These are phyloP conservation scores for Pangasius macronema DNA, from an alignment of 2,797 vertebrate genomes.

Conservation along the genomic window DNA sequence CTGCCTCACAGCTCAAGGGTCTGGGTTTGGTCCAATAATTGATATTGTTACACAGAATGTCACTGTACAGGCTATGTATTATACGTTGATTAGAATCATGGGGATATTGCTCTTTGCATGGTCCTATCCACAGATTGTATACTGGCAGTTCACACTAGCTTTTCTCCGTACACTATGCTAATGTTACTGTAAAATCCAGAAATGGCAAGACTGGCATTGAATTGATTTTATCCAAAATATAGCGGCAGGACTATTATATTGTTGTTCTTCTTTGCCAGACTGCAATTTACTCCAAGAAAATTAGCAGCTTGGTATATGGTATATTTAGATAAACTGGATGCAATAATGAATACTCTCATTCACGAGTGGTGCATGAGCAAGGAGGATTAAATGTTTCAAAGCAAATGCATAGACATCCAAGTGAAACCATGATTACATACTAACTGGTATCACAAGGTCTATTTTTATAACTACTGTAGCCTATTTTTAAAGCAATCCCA, in stretches of 20 bases:
- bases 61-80: neutral
- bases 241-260: neutral
- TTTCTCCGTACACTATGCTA: neutral
- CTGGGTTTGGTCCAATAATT: neutral
- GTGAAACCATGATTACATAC: slow-evolving; percentile 16
- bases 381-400: slow-evolving; percentile 2
- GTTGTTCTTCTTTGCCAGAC: neutral
- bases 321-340: neutral
- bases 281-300: slow-evolving; percentile 10
- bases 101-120: neutral
- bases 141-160: neutral
- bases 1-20: neutral
- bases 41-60: neutral
- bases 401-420: neutral
- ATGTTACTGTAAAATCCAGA: neutral
- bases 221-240: neutral
- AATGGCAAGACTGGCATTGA: no score
- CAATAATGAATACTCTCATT: neutral
- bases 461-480: slow-evolving; percentile 36
- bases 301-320: neutral
- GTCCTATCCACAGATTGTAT: neutral
- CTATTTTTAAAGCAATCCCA: slow-evolving; percentile 32
- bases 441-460: slow-evolving; percentile 21
- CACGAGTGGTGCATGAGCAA: neutral
- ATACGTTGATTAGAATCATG: neutral